Evolutionary conservation across 2,888 invertebrate species (phyloP).

Genomic region (Eristalis pertinax): DNA sequence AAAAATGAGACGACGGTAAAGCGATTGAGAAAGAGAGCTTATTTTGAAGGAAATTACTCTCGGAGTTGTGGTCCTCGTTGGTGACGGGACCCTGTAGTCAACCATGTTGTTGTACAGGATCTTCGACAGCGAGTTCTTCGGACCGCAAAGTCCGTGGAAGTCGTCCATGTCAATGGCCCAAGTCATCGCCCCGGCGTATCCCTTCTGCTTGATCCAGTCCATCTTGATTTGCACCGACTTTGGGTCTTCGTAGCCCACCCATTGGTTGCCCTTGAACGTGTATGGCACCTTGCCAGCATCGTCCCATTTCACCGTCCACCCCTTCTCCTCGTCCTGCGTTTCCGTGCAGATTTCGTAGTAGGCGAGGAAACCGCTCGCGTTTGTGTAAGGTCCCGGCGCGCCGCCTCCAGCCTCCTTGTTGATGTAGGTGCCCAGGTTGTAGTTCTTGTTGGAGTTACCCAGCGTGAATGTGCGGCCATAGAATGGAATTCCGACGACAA

Average conservation of each 20-base stretch:
- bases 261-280: slow-evolving; percentile 92
- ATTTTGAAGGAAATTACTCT: slow-evolving; percentile 23
- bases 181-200: slow-evolving; percentile 93
- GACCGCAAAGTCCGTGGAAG: slow-evolving; percentile 91
- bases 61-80: slow-evolving; percentile 58
- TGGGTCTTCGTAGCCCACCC: slow-evolving; percentile 94
- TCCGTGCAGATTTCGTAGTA: slow-evolving; percentile 94
- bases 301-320: slow-evolving; percentile 93
- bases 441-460: slow-evolving; percentile 90
- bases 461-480: slow-evolving; percentile 93
- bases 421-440: slow-evolving; percentile 92
- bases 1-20: not conserved
- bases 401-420: slow-evolving; percentile 96
- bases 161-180: slow-evolving; percentile 96
- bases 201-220: slow-evolving; percentile 92
- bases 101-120: slow-evolving; percentile 89
- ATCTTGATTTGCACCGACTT: slow-evolving; percentile 93
- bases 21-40: no score
- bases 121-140: slow-evolving; percentile 88
- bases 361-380: slow-evolving; percentile 92
- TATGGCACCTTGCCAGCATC: slow-evolving; percentile 91
- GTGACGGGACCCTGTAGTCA: slow-evolving; percentile 80
- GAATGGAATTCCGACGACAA: slow-evolving; percentile 94
- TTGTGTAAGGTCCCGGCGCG: slow-evolving; percentile 91
- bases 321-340: slow-evolving; percentile 86